Percentiles rank a stretch among this genome's conserved stretches.
Evolutionary conservation across 2,888 invertebrate genomes (phyloP).

Genomic region (Ornithoptera alexandrae): DNA sequence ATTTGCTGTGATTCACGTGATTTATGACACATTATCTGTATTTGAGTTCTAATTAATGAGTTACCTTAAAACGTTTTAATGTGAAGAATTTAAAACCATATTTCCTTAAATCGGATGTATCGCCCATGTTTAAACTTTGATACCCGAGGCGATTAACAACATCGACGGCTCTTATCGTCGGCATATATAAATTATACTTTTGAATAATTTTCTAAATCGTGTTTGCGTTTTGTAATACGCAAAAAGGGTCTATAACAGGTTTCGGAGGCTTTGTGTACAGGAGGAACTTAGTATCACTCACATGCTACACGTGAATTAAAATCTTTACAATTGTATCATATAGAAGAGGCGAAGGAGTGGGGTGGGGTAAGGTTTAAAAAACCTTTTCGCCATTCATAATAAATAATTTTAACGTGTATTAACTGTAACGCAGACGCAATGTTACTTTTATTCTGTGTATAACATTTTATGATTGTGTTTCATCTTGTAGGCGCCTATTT

Average conservation of each 20-base stretch:
- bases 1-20: constrained; percentile 2
- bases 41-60: constrained; percentile 17
- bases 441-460: not conserved
- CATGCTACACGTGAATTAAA: not conserved
- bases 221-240: not conserved
- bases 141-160: constrained; percentile 24
- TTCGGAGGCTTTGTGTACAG: not conserved
- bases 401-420: not conserved
- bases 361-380: too few species aligned
- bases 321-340: not conserved
- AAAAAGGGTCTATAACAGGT: not conserved
- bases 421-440: not conserved
- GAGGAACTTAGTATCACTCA: not conserved
- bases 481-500: constrained; percentile 46
- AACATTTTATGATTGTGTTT: not conserved
- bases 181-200: constrained; percentile 16
- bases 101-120: constrained; percentile 21
- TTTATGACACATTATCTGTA: constrained; percentile 15
- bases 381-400: not conserved
- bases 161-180: constrained; percentile 19
- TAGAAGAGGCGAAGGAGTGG: not conserved
- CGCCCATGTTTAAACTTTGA: constrained; percentile 24
- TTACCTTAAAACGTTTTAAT: constrained; percentile 21
- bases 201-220: constrained; percentile 14
- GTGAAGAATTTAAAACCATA: constrained; percentile 20